Evolutionary conservation across 2,888 invertebrate genomes (phyloP), one percentile per base, ranked within the genome.

Genomic region (Agrochola lota): DNA sequence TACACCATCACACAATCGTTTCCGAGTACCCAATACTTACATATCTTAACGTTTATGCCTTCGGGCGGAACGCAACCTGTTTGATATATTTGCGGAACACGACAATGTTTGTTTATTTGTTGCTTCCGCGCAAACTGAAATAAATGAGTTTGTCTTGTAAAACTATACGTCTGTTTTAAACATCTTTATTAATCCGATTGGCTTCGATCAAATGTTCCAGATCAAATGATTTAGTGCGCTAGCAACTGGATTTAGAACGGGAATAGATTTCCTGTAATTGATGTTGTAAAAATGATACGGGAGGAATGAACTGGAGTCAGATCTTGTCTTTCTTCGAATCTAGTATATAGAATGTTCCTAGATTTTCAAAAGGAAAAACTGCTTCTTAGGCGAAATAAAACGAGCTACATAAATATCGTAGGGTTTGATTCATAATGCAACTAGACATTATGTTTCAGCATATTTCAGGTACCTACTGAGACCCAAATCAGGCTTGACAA

Each of bases 81-180:
- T 85, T 89, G 86, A 88, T 88, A 88, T 91, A 88, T 91, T 92
- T 91, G 88, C 90, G 70, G 85, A 89, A 83, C 83, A 77, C 84
- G 86, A 87, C 87, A 87, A 77, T 89, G 87, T 91, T 91, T 91
- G 88, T 88, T 87, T 90, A 87, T 88, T 87, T 90, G 88, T 89
- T 89, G 88, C 85, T 85, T 80, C 77, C 76, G 85, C 85, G 85
- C 88, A 90, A 90, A 90, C 88, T 84, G 80, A 81, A 85, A 90
- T 81, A 90, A 90, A 92, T 91, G 87, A 90, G 90, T 92, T 91
- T 90, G 89, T 85, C 78, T 88, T 87, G 88, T 88, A 87, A 89
- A 79, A 79, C 72, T 68, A 78, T 79, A 80, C 52, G 69, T 78
- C 78, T 85, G 71, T 82, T 76, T 57, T 62, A 35, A 74, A 85